These are phyloP conservation scores for Allacma fusca DNA, from an alignment of 2,888 invertebrate species.

Conservation along the genomic window DNA sequence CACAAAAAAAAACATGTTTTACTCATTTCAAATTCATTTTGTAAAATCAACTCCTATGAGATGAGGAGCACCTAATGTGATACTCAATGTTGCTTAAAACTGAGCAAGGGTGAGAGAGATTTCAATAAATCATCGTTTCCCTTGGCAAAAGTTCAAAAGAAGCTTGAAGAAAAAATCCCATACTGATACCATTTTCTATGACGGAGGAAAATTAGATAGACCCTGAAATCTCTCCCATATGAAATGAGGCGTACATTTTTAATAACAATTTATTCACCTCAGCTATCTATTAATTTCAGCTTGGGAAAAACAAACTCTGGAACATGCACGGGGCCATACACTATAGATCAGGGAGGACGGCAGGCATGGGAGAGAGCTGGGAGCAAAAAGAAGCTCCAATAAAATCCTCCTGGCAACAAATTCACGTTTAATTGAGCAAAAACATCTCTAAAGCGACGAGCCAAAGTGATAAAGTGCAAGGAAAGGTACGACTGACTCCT, in stretches of 20 bases:
- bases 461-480: not conserved
- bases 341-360: not conserved
- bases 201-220: constrained; percentile 5
- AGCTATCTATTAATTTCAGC: constrained; percentile 3
- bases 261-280: constrained; percentile 27
- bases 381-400: not conserved
- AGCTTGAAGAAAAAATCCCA: not conserved
- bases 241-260: constrained; percentile 18
- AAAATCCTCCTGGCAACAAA: constrained; percentile 16
- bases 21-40: not conserved
- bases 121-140: not conserved
- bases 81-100: too few relatives aligned
- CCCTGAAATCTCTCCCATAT: constrained; percentile 1
- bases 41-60: not conserved
- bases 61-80: too few relatives aligned
- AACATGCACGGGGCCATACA: not conserved
- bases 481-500: not conserved
- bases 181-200: constrained; percentile 11
- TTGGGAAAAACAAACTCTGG: not conserved
- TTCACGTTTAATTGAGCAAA: constrained; percentile 19
- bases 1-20: constrained; percentile 5
- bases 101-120: not conserved
- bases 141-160: constrained; percentile 10
- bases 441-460: constrained; percentile 10
- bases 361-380: not conserved